phyloP scores from a whole-genome alignment of 1,140 invertebrate genomes.

The Caerostris darwini region DNA sequence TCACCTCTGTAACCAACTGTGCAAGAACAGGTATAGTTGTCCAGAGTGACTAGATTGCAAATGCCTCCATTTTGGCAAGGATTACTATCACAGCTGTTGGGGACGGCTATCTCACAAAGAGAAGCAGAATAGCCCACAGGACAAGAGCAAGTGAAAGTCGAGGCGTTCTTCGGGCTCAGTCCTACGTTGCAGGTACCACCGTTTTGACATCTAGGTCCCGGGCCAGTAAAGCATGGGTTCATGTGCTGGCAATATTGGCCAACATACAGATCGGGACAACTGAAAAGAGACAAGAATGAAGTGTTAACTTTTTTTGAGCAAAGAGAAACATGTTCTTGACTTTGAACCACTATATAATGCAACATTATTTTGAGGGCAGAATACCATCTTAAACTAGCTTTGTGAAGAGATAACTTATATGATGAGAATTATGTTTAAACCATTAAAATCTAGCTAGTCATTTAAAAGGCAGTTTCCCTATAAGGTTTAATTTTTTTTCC shows the following conservation, averaged over 20 bases:
- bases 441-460: too few relatives aligned
- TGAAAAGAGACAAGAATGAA: constrained; percentile 85
- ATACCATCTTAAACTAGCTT: too few relatives aligned
- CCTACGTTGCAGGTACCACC: constrained; percentile 93
- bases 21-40: constrained; percentile 91
- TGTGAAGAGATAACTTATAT: too few relatives aligned
- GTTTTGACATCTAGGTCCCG: constrained; percentile 87
- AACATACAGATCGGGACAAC: constrained; percentile 93
- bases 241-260: constrained; percentile 96
- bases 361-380: too few relatives aligned
- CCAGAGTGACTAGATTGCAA: constrained; percentile 88
- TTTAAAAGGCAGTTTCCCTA: too few relatives aligned
- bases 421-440: too few relatives aligned
- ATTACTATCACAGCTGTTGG: constrained; percentile 93
- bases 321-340: too few relatives aligned
- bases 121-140: constrained; percentile 94
- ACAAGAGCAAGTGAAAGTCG: constrained; percentile 92
- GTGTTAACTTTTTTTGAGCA: constrained; percentile 31
- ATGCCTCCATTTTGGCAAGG: constrained; percentile 93
- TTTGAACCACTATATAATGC: too few relatives aligned
- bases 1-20: constrained; percentile 83
- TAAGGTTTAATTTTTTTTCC: too few relatives aligned
- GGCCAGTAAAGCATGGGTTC: constrained; percentile 89
- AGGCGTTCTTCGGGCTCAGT: constrained; percentile 85
- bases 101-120: constrained; percentile 94